These are phyloP conservation scores for Ceyx erithaca DNA, from an alignment of 2,797 vertebrate species.

Conservation along the genomic window DNA sequence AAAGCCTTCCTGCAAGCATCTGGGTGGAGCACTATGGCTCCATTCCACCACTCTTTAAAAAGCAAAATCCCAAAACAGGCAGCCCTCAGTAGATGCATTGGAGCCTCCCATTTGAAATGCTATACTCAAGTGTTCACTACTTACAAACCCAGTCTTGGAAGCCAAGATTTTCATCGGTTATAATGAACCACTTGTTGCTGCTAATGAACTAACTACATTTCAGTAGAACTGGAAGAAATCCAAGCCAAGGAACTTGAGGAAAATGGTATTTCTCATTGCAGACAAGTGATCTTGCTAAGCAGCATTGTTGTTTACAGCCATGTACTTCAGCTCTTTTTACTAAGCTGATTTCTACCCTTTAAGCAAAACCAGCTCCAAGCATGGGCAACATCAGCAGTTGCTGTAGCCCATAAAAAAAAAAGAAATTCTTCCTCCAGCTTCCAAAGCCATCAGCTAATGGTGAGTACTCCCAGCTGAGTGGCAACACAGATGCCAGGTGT, in stretches of 20 bases:
- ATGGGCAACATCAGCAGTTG: rapidly evolving
- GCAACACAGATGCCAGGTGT: not conserved
- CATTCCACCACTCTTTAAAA: not conserved
- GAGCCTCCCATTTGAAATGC: constrained; percentile 4
- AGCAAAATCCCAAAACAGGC: not conserved
- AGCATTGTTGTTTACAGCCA: not conserved
- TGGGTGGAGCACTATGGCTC: not conserved
- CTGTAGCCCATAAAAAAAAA: not conserved
- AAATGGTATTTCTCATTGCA: not conserved
- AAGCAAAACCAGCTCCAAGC: not conserved
- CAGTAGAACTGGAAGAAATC: constrained; percentile 33
- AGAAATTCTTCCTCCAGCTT: not conserved
- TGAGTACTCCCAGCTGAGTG: not conserved
- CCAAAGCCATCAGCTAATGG: not conserved
- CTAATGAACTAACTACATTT: not conserved
- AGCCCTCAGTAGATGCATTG: not conserved
- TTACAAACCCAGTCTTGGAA: constrained; percentile 5
- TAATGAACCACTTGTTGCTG: constrained; percentile 29
- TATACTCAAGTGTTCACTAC: not conserved
- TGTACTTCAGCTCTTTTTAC: not conserved
- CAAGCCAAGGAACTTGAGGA: not conserved
- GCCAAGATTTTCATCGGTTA: constrained; percentile 31
- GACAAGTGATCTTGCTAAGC: not conserved
- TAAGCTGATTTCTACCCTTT: not conserved
- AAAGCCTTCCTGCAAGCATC: not conserved